Conservation (phyloP, 2,888 invertebrate species). For the Coleophora flavipennella region DNA sequence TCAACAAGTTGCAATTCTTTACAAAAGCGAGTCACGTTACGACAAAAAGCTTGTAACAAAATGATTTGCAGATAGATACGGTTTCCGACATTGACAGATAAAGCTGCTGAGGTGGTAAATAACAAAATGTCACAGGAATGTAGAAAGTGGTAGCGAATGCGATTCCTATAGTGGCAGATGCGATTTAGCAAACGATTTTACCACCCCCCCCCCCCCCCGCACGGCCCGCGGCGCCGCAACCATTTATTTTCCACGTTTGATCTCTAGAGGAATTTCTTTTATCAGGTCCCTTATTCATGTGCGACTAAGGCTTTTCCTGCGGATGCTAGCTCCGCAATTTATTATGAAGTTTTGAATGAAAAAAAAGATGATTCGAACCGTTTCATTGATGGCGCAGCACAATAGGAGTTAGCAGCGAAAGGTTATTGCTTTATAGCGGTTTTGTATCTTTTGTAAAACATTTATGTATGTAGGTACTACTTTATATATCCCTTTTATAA, state of each 20-base stretch:
- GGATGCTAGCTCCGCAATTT: conserved; percentile 18
- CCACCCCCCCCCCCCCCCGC: background rate
- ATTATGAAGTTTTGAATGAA: conserved; percentile 19
- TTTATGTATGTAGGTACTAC: too few species aligned
- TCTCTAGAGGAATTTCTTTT: conserved; percentile 47
- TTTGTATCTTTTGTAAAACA: background rate
- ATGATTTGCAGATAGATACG: too few species aligned
- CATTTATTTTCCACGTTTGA: conserved; percentile 47
- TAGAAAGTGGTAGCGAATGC: conserved; percentile 26
- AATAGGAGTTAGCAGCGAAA: conserved; percentile 8
- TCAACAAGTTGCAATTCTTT: conserved; percentile 4
- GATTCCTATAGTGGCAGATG: conserved; percentile 26
- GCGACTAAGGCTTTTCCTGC: conserved; percentile 24
- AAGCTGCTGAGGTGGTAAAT: conserved; percentile 33
- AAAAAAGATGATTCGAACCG: conserved; percentile 17
- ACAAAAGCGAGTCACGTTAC: too few species aligned
- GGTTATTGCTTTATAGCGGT: conserved; percentile 13
- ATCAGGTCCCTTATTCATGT: conserved; percentile 46
- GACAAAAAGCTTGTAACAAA: too few species aligned
- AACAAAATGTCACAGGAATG: conserved; percentile 51
- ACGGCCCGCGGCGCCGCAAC: conserved; percentile 17
- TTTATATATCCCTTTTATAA: too few species aligned
- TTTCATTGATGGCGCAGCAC: conserved; percentile 19
- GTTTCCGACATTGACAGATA: conserved; percentile 42
- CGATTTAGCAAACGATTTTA: conserved; percentile 29